phyloP scores from a whole-genome alignment of 1,140 invertebrate genomes.

The Diachasma alloeum region DNA sequence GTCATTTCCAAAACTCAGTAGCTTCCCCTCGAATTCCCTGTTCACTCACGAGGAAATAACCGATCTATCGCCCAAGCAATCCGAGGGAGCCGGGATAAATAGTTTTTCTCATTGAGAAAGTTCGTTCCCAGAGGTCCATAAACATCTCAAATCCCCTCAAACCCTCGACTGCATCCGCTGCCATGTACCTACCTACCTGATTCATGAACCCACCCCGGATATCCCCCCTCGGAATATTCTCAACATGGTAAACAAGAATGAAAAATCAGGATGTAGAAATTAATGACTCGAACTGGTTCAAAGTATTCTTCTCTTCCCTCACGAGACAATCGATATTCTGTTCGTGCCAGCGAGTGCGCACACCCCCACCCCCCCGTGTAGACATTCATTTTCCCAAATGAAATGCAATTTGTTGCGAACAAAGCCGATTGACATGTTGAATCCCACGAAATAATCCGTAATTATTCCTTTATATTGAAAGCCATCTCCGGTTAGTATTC shows the following conservation, averaged over 20 bases:
- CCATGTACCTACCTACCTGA: too few relatives aligned
- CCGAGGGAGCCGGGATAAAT: too few relatives aligned
- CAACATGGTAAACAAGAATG: background rate
- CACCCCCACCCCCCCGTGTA: background rate
- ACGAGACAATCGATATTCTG: slow-evolving; percentile 24
- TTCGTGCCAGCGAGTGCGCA: background rate
- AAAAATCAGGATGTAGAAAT: slow-evolving; percentile 1
- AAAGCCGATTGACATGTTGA: background rate
- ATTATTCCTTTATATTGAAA: slow-evolving; percentile 13
- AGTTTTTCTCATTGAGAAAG: too few relatives aligned
- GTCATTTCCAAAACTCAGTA: too few relatives aligned
- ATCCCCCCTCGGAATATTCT: background rate
- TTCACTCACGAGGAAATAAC: too few relatives aligned
- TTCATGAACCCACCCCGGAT: background rate
- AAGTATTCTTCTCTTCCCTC: slow-evolving; percentile 9
- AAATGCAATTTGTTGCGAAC: slow-evolving; percentile 27
- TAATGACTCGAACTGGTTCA: slow-evolving; percentile 24
- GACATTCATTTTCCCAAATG: background rate
- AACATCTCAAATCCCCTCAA: too few relatives aligned
- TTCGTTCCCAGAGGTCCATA: too few relatives aligned
- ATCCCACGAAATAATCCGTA: slow-evolving; percentile 19
- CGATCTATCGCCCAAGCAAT: too few relatives aligned
- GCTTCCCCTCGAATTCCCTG: too few relatives aligned
- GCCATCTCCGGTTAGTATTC: background rate
- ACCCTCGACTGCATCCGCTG: too few relatives aligned